These are phyloP conservation scores for Dorcus parallelipipedus DNA, from an alignment of 2,888 invertebrate genomes.

Conservation along the genomic window DNA sequence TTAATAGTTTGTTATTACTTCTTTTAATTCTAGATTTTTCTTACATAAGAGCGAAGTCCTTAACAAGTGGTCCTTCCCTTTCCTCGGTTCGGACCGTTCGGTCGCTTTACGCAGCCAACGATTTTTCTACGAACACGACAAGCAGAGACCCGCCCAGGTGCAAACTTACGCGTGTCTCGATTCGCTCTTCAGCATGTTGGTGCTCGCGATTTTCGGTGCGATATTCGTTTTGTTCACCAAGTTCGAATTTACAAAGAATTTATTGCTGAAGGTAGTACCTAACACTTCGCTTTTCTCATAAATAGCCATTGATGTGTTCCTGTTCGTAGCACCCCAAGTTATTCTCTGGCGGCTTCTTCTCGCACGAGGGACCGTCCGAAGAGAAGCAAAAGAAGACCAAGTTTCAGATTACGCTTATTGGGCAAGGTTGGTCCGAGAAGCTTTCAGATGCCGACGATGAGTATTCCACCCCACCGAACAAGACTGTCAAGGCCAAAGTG, in stretches of 20 bases:
- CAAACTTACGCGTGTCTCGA: constrained; percentile 60
- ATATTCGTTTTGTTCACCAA: constrained; percentile 62
- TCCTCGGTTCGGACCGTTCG: constrained; percentile 79
- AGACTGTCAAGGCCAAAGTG: constrained; percentile 64
- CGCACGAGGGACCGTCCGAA: constrained; percentile 63
- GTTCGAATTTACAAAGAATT: constrained; percentile 57
- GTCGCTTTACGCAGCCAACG: constrained; percentile 79
- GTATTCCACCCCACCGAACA: constrained; percentile 60
- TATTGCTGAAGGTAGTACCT: constrained; percentile 65
- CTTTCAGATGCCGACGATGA: constrained; percentile 56
- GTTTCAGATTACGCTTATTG: constrained; percentile 70
- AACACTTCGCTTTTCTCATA: too few species aligned
- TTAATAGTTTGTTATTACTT: neutral
- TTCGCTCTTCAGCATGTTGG: constrained; percentile 54
- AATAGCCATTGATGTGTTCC: neutral
- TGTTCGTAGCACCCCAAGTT: constrained; percentile 41
- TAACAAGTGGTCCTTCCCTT: constrained; percentile 55
- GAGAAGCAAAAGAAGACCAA: constrained; percentile 57
- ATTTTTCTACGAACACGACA: constrained; percentile 63
- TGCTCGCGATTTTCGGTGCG: constrained; percentile 55
- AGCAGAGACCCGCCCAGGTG: constrained; percentile 75
- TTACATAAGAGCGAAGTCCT: constrained; percentile 26
- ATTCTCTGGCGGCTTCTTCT: constrained; percentile 69
- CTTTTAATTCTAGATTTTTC: constrained; percentile 13
- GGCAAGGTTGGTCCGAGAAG: constrained; percentile 74